These are phyloP conservation scores for Pachydiplax longipennis DNA, from an alignment of 2,888 invertebrate genomes.

Conservation along the genomic window DNA sequence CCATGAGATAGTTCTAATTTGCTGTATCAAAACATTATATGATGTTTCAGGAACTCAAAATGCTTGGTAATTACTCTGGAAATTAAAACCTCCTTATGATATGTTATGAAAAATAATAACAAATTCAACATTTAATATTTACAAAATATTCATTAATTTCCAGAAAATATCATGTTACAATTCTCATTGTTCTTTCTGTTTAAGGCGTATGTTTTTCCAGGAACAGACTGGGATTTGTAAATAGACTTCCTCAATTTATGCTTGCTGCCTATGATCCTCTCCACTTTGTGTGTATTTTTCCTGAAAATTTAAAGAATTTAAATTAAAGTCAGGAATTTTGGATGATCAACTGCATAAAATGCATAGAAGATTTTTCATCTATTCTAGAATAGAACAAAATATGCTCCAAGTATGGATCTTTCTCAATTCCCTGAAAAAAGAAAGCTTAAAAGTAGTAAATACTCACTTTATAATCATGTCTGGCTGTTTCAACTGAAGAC, in stretches of 20 bases:
- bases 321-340: background rate
- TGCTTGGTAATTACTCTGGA: background rate
- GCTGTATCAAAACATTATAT: too few species aligned
- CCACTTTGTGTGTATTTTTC: conserved; percentile 70
- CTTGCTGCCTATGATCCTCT: conserved; percentile 70
- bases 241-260: conserved; percentile 67
- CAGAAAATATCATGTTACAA: conserved; percentile 63
- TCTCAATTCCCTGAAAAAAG: too few species aligned
- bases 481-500: conserved; percentile 77
- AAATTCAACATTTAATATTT: conserved; percentile 46
- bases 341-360: too few species aligned
- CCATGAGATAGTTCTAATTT: background rate
- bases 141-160: conserved; percentile 40
- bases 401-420: too few species aligned
- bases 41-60: background rate
- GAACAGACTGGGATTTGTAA: conserved; percentile 64
- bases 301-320: conserved; percentile 58
- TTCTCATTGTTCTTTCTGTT: conserved; percentile 82
- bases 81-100: background rate
- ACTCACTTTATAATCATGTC: conserved; percentile 68
- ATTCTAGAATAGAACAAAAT: too few species aligned
- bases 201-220: conserved; percentile 76
- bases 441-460: background rate
- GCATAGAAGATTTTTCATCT: background rate
- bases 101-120: background rate